Base-by-base conservation (phyloP, 2,797 vertebrate genomes). In the Cossypha dichroa region DNA sequence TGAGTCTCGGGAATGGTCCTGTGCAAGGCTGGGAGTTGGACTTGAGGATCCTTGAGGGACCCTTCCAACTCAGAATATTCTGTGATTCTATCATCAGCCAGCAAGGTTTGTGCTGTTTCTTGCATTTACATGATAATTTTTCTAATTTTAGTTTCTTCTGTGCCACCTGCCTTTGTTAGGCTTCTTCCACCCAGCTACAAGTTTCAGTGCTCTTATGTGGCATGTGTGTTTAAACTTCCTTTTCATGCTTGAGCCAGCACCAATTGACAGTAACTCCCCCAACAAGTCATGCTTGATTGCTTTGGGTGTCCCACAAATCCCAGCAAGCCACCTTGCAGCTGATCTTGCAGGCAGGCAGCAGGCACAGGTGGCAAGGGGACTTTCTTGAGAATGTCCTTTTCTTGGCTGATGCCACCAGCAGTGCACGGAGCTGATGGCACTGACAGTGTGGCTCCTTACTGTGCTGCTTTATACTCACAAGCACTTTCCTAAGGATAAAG, bases 41-140 rank as follows among this genome's bases (percentile, higher is more conserved):
- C 31, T 41, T 0, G 0, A 62, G 10, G 21, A 55, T 48, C 21
- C 17, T 55, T 41, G 34, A 31, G 10, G 17, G 8, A 55, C 8
- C 21, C 17, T 62, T 77, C 21, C 31, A 41, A 4, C 14, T 54
- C 34, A 55, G 48, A 21, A 41, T 31, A 19, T 41, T 69, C 33
- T 46, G 29, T 60, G 40, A 16, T 60, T 49, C 22, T 18, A 62
- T 18, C 20, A 49, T 16, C 28, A 89, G 3, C 13, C 29, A 46
- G 19, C 4, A 16, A 89, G 20, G 8, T 52, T 94, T 34, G 7
- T 59, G 34, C 26, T 33, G 15, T 36, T 89, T 11, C 46, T 91
- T 73, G 43, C 34, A n/a, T 62, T 91, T 49, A 26, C 18, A 52
- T 10, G 14, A 29, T 28, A 3, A 13, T 59, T 90, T 82, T 60